Conservation (phyloP, 2,113 vertebrate genomes). For the Myrmecophaga tridactyla region DNA sequence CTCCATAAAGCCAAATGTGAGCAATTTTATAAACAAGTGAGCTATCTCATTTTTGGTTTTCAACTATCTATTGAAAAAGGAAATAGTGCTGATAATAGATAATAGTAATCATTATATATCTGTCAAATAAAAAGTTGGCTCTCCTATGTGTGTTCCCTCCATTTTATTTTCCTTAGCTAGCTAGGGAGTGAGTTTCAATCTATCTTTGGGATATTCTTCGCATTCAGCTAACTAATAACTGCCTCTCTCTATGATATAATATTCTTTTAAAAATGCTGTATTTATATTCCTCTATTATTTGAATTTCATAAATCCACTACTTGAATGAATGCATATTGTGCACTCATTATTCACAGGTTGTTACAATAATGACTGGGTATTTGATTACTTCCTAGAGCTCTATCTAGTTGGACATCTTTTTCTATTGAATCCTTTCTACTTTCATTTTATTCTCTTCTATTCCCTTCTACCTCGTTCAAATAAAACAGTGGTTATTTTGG, state of each 20-base stretch:
- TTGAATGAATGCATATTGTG: neutral
- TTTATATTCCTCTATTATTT: constrained; percentile 39
- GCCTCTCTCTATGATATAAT: neutral
- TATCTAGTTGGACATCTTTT: neutral
- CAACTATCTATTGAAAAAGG: constrained; percentile 9
- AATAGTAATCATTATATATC: neutral
- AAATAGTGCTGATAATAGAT: neutral
- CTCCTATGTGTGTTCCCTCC: neutral
- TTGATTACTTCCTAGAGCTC: neutral
- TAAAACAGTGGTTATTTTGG: neutral
- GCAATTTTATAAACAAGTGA: neutral
- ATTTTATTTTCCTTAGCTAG: neutral
- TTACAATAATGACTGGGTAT: neutral
- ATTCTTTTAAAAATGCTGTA: neutral
- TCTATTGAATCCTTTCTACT: neutral
- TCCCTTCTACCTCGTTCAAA: neutral
- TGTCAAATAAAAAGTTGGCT: neutral
- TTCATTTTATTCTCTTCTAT: neutral
- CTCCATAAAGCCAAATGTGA: neutral
- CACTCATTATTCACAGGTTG: neutral
- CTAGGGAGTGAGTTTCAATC: neutral
- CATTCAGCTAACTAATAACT: neutral
- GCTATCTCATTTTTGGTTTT: neutral
- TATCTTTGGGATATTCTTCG: neutral
- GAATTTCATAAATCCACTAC: neutral